Base-by-base conservation (phyloP, 1,140 invertebrate species). In the Cydia amplana region DNA sequence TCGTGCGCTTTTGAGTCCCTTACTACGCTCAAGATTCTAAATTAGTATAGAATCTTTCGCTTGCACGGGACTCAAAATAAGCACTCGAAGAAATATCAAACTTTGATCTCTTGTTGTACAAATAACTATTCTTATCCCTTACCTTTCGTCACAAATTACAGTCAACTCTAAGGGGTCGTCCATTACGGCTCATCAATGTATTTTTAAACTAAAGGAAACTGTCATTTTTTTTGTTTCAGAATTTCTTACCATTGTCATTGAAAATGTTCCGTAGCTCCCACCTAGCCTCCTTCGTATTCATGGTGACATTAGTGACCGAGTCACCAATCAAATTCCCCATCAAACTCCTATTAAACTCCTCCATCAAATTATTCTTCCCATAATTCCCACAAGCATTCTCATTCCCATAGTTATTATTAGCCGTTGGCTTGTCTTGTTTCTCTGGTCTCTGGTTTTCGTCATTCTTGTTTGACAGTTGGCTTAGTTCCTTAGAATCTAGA, bases 201-300 rank as follows among this genome's bases (percentile, higher is more conserved):
- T 28, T 28, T 28, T 28, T 4, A 28, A n/a, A n/a, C n/a, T n/a
- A n/a, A n/a, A n/a, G n/a, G n/a, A n/a, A n/a, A n/a, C n/a, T n/a
- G n/a, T n/a, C n/a, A n/a, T n/a, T n/a, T 28, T 28, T 28, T 25
- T 3, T 1, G 25, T 25, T 25, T 1, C 1, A 4, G 28, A 28
- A 28, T 28, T 28, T 6, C n/a, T 51, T 85, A 93, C 93, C 92
- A 85, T 91, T 91, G 73, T 90, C 90, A 83, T 92, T 91, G 74
- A 93, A 93, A 70, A 93, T 80, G 74, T 93, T 93, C 51, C 91
- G 85, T 6, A 93, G 79, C 76, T 93, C 93, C 88, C 90, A 93
- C 73, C 90, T 78, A 2, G 91, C 94, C 81, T 95, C 94, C 75
- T 95, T 95, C 1, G 95, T 95, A 76, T 95, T 94, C 2, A 95